Evolutionary conservation across 1,140 invertebrate species (phyloP).

Genomic region (Megalopta genalis): DNA sequence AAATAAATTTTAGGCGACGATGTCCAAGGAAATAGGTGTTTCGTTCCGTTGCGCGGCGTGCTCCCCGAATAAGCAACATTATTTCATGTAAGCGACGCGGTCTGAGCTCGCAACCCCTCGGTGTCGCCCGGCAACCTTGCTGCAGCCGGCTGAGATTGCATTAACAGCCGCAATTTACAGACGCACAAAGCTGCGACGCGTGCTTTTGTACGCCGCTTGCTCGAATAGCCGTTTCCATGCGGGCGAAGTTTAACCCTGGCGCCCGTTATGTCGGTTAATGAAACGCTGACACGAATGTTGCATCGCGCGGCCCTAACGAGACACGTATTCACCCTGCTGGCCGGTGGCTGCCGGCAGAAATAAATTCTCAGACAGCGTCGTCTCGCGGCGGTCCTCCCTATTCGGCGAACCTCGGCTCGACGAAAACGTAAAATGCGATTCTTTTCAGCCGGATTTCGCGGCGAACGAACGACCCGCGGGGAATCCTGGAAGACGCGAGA

Average conservation of each 20-base stretch:
- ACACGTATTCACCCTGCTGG: conserved; percentile 6
- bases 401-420: conserved; percentile 8
- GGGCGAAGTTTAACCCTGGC: neutral
- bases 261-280: conserved; percentile 27
- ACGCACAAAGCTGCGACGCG: conserved; percentile 9
- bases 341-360: neutral
- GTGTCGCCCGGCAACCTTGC: conserved; percentile 16
- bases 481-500: neutral
- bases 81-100: conserved; percentile 7
- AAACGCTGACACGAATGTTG: conserved; percentile 40
- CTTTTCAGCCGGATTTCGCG: too few relatives aligned
- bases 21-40: too few relatives aligned
- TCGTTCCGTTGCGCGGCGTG: too few relatives aligned
- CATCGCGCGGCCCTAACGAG: conserved; percentile 25
- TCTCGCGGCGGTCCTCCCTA: too few relatives aligned
- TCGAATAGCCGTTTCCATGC: conserved; percentile 21
- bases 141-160: conserved; percentile 21
- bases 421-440: conserved; percentile 13
- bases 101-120: neutral
- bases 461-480: too few relatives aligned
- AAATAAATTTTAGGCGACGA: too few relatives aligned
- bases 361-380: neutral
- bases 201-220: conserved; percentile 2
- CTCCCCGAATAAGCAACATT: conserved; percentile 34
- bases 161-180: conserved; percentile 44